Evolutionary conservation across 2,888 invertebrate species (phyloP).

Genomic region (Latrodectus hesperus): DNA sequence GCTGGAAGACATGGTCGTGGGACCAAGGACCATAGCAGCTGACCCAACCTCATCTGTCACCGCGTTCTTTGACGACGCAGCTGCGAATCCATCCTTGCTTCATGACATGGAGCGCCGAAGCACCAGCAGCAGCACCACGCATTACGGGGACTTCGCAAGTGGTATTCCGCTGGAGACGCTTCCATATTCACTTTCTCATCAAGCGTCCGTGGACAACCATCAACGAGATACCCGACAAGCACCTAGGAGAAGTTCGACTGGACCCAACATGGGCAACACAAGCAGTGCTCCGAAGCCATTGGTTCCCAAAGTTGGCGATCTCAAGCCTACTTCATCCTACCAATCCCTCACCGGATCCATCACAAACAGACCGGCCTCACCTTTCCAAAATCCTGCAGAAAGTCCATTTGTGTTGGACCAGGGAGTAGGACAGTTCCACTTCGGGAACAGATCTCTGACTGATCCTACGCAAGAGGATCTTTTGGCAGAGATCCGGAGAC

Average conservation of each 20-base stretch:
- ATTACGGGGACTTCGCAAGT: slow-evolving; percentile 31
- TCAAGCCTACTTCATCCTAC: slow-evolving; percentile 49
- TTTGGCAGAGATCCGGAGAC: slow-evolving; percentile 92
- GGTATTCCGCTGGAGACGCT: slow-evolving; percentile 49
- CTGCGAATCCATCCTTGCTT: slow-evolving; percentile 7
- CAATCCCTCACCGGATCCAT: slow-evolving; percentile 46
- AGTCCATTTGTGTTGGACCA: slow-evolving; percentile 56
- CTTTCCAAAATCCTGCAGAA: slow-evolving; percentile 38
- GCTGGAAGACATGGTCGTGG: slow-evolving; percentile 83
- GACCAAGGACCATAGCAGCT: slow-evolving; percentile 25
- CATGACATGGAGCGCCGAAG: slow-evolving; percentile 17
- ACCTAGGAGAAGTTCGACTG: slow-evolving; percentile 22
- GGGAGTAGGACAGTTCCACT: slow-evolving; percentile 20
- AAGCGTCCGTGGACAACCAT: background rate
- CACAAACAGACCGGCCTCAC: slow-evolving; percentile 51
- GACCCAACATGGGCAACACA: slow-evolving; percentile 13
- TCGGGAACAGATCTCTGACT: slow-evolving; percentile 14
- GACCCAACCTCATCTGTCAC: slow-evolving; percentile 65
- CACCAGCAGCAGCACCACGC: slow-evolving; percentile 36
- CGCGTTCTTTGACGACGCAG: slow-evolving; percentile 58
- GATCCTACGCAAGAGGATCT: slow-evolving; percentile 83
- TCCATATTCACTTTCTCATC: slow-evolving; percentile 8
- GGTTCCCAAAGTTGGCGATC: slow-evolving; percentile 11
- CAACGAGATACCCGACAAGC: slow-evolving; percentile 6
- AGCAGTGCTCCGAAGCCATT: slow-evolving; percentile 21